phyloP scores from a whole-genome alignment of 1,140 invertebrate genomes.

The Belonocnema kinseyi region DNA sequence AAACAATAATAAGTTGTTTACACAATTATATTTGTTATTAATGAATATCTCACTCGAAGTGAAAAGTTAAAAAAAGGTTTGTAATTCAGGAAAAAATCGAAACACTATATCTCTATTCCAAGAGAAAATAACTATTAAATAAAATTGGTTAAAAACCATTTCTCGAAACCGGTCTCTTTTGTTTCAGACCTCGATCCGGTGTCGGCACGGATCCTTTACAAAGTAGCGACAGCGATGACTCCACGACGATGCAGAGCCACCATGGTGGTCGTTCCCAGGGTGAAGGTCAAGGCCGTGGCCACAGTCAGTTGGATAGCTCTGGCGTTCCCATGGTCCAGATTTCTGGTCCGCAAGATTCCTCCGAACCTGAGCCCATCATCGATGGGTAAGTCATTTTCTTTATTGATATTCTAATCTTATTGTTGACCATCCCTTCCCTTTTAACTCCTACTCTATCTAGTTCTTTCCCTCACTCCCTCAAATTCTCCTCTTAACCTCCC shows the following conservation, averaged over 20 bases:
- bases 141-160: too few species aligned
- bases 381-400: conserved; percentile 64
- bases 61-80: too few species aligned
- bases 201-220: conserved; percentile 66
- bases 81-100: too few species aligned
- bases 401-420: not conserved
- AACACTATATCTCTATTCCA: too few species aligned
- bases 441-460: too few species aligned
- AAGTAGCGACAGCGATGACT: conserved; percentile 71
- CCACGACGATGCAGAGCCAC: conserved; percentile 58
- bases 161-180: not conserved
- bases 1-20: too few species aligned
- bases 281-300: conserved; percentile 57
- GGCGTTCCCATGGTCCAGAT: conserved; percentile 69
- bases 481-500: too few species aligned
- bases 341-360: conserved; percentile 62
- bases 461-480: too few species aligned
- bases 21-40: too few species aligned
- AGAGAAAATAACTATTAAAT: too few species aligned
- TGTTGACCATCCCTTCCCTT: not conserved
- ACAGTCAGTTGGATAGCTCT: conserved; percentile 56
- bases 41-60: too few species aligned
- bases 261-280: conserved; percentile 52
- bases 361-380: conserved; percentile 60
- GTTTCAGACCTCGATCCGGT: conserved; percentile 68